Evolutionary conservation across 2,888 invertebrate genomes (phyloP).

Genomic region (Tetropium fuscum): DNA sequence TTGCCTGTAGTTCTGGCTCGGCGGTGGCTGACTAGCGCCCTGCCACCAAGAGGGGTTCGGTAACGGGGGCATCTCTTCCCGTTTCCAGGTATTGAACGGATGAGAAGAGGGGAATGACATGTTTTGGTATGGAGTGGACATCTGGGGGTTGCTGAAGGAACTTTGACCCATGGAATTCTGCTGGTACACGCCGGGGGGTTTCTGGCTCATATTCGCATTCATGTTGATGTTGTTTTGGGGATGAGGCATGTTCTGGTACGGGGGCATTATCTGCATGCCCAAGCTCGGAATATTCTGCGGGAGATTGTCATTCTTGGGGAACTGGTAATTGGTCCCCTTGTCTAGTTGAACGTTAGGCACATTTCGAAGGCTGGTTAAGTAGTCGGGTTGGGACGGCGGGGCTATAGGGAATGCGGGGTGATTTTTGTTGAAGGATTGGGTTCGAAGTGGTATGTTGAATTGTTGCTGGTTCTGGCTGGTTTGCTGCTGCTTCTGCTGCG

Average conservation of each 20-base stretch:
- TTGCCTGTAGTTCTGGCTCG: slow-evolving; percentile 29
- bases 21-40: slow-evolving; percentile 26
- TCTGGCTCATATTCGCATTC: slow-evolving; percentile 23
- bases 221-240: slow-evolving; percentile 19
- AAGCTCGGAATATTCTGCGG: slow-evolving; percentile 26
- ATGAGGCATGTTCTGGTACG: slow-evolving; percentile 33
- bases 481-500: slow-evolving; percentile 28
- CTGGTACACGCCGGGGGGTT: slow-evolving; percentile 22
- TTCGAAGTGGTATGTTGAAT: slow-evolving; percentile 44
- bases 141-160: slow-evolving; percentile 15
- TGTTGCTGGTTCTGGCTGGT: slow-evolving; percentile 40
- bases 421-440: slow-evolving; percentile 52
- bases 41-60: slow-evolving; percentile 39
- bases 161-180: slow-evolving; percentile 8
- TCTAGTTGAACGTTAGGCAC: slow-evolving; percentile 47
- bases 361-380: slow-evolving; percentile 52
- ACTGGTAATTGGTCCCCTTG: slow-evolving; percentile 40
- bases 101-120: slow-evolving; percentile 41
- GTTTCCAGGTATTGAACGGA: slow-evolving; percentile 46
- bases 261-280: slow-evolving; percentile 38
- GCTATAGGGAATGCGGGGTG: slow-evolving; percentile 47
- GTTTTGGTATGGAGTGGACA: slow-evolving; percentile 38
- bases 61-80: slow-evolving; percentile 33
- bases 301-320: slow-evolving; percentile 36
- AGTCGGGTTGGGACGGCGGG: slow-evolving; percentile 49